Evolutionary conservation across 2,888 invertebrate species (phyloP).

Genomic region (Drosophila pegasa): DNA sequence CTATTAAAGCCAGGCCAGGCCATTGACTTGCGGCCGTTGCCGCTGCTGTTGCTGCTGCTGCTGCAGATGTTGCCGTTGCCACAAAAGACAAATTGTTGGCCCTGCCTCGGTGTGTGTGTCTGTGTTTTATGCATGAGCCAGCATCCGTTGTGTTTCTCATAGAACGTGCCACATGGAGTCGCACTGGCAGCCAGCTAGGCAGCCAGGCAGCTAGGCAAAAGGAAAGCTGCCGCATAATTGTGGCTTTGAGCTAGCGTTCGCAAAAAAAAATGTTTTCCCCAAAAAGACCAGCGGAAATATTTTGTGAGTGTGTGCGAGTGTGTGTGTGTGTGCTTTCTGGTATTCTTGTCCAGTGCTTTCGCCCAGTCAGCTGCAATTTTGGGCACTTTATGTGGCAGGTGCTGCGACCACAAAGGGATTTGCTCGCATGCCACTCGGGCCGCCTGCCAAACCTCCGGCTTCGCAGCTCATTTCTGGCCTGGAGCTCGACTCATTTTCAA

Average conservation of each 20-base stretch:
- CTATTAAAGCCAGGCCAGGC: conserved; percentile 44
- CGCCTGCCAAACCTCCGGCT: background rate
- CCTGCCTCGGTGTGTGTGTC: conserved; percentile 17
- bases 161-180: conserved; percentile 54
- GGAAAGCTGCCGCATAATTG: conserved; percentile 75
- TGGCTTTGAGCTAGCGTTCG: conserved; percentile 43
- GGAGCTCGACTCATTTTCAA: conserved; percentile 44
- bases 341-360: conserved; percentile 67
- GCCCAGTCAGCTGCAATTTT: conserved; percentile 37
- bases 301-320: background rate
- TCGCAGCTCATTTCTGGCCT: background rate
- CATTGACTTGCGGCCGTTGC: conserved; percentile 39
- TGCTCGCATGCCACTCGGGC: conserved; percentile 24
- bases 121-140: conserved; percentile 57
- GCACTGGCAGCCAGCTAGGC: conserved; percentile 15
- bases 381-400: conserved; percentile 56
- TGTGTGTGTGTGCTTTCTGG: conserved; percentile 28
- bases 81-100: conserved; percentile 37
- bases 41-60: background rate
- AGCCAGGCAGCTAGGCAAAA: conserved; percentile 42
- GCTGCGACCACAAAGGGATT: conserved; percentile 48
- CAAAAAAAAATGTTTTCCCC: conserved; percentile 45
- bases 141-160: conserved; percentile 28
- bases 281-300: conserved; percentile 50
- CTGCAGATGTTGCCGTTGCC: conserved; percentile 6